Conservation (phyloP, 2,113 vertebrate species). For the Epinephelus fuscoguttatus region DNA sequence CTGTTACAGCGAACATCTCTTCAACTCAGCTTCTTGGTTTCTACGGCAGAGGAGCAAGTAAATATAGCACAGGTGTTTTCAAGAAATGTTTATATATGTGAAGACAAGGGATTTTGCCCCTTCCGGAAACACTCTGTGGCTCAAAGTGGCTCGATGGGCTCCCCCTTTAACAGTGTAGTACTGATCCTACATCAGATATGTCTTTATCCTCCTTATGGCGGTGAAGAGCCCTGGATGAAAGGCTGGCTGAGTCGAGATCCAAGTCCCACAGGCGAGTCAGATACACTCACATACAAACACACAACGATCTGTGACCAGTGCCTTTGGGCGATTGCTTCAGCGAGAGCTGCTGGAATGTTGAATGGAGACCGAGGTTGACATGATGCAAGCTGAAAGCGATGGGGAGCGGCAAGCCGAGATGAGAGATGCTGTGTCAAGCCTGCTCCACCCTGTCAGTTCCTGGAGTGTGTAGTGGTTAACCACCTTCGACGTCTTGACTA, state of each 20-base stretch:
- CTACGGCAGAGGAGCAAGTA: not conserved
- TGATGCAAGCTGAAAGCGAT: slow-evolving; percentile 70
- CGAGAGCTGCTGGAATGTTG: slow-evolving; percentile 49
- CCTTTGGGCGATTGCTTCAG: slow-evolving; percentile 53
- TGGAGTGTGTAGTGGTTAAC: slow-evolving; percentile 56
- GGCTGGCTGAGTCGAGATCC: slow-evolving; percentile 41
- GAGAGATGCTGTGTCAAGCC: slow-evolving; percentile 61
- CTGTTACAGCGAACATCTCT: slow-evolving; percentile 23
- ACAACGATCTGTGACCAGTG: slow-evolving; percentile 57
- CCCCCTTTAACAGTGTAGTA: slow-evolving; percentile 20
- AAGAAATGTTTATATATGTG: not conserved
- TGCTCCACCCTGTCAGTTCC: slow-evolving; percentile 67
- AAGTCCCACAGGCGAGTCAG: slow-evolving; percentile 49
- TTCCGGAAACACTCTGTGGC: slow-evolving; percentile 36
- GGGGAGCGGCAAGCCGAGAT: slow-evolving; percentile 54
- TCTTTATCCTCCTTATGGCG: slow-evolving; percentile 51
- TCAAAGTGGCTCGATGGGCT: slow-evolving; percentile 11
- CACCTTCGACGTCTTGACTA: slow-evolving; percentile 66
- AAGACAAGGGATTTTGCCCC: not conserved
- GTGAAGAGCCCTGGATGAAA: slow-evolving; percentile 48
- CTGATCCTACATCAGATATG: slow-evolving; percentile 52
- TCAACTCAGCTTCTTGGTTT: slow-evolving; percentile 10
- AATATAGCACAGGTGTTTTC: not conserved
- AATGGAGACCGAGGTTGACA: slow-evolving; percentile 49
- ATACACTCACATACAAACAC: slow-evolving; percentile 52